Conservation (phyloP, 2,113 vertebrate genomes). For the Mormoops blainvillei region DNA sequence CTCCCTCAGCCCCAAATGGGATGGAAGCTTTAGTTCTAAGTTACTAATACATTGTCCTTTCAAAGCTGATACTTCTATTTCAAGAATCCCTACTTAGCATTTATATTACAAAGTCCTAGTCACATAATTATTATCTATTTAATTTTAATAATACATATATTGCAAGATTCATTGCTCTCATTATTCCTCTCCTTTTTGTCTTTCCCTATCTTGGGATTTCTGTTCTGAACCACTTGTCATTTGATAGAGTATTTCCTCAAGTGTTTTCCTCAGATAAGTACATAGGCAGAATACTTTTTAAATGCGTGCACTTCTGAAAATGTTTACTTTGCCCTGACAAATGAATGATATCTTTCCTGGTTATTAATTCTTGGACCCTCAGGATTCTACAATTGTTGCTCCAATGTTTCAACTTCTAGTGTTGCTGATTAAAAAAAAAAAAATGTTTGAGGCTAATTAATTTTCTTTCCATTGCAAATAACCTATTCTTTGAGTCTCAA, state of each 20-base stretch:
- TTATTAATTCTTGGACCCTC: conserved; percentile 42
- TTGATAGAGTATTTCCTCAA: conserved; percentile 47
- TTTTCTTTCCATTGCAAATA: conserved; percentile 22
- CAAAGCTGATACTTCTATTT: conserved; percentile 36
- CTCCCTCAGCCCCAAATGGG: background rate
- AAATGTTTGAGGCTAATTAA: conserved; percentile 22
- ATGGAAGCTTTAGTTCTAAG: conserved; percentile 10
- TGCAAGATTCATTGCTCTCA: conserved; percentile 27
- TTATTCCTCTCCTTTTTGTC: conserved; percentile 42
- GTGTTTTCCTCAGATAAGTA: conserved; percentile 65
- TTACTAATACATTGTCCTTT: conserved; percentile 32
- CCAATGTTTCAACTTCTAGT: background rate
- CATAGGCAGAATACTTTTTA: conserved; percentile 15
- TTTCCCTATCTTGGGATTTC: conserved; percentile 53
- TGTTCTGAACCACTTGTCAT: conserved; percentile 50
- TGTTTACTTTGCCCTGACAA: conserved; percentile 45
- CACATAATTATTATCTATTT: conserved; percentile 39
- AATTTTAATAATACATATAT: conserved; percentile 55
- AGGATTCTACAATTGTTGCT: conserved; percentile 28
- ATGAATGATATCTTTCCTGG: conserved; percentile 29
- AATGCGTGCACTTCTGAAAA: conserved; percentile 31
- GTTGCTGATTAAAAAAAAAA: background rate
- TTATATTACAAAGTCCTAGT: conserved; percentile 45
- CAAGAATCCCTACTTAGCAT: conserved; percentile 53
- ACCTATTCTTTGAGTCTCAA: background rate